Base-by-base conservation (phyloP, 2,888 invertebrate species). In the Melitaea athalia region DNA sequence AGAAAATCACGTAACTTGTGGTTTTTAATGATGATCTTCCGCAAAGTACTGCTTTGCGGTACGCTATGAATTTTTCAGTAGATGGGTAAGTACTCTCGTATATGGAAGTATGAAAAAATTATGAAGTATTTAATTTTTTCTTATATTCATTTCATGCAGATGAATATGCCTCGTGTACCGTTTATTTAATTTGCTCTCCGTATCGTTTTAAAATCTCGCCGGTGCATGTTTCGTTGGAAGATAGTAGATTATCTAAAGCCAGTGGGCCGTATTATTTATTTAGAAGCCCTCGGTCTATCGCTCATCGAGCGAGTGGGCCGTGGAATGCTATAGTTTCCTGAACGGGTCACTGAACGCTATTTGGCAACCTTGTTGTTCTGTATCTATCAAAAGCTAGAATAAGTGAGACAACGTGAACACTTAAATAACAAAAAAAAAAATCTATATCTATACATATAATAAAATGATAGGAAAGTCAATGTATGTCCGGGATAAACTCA, bases 251-350 rank as follows among this genome's bases (percentile, higher is more conserved):
- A 70, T 64, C 65, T 61, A 64, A 63, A 68, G 65, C 63, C 72
- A 68, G 64, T 66, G 70, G 70, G 63, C 68, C 68, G 70, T 70
- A 66, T 66, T 72, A 72, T 72, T 66, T 72, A 70, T 72, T 70
- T 66, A 68, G 70, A 68, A 68, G 68, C 70, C 72, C 61, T 70
- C 70, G 70, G 63, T 72, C 70, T 72, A 72, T 69, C 70, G 70
- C 72, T 70, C 64, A 67, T 67, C 64, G 67, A 61, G 60, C 64
- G 68, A 69, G 70, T 71, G 68, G 72, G 62, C 68, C n/a, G 72
- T 82, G 87, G 89, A 88, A 91, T 89, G 88, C 80, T 71, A 78
- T 79, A 77, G 84, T 84, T 88, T 90, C 90, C 90, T 88, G 87
- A 79, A 78, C 78, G 77, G 79, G 76, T 74, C 76, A 74, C 83